Base-by-base conservation (phyloP, 2,888 invertebrate species). In the Beris morrisii region DNA sequence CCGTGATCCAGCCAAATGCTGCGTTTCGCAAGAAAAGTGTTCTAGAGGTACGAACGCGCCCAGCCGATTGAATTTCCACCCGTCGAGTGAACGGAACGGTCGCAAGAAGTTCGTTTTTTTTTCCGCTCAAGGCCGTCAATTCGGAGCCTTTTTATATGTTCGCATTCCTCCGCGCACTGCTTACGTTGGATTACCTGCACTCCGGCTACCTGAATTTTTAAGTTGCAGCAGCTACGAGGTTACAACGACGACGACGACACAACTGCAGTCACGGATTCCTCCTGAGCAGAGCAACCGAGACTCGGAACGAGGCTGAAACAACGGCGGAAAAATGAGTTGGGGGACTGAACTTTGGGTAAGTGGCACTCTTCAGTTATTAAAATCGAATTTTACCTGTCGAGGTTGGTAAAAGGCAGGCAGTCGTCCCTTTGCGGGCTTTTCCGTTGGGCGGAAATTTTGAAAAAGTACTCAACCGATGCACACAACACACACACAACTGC, bases 321-420 rank as follows among this genome's bases (percentile, higher is more conserved):
- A 44, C 55, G 9, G 54, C 64, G 65, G 68, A 78, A 79, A 75
- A 73, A 78, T 79, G 79, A 78, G 77, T 78, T 79, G 79, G 79
- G 79, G 79, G 73, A 79, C 75, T 72, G 80, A 79, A 74, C 74
- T 79, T 75, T 79, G 79, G 79, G 79, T 79, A 72, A 79, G 79
- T 79, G 5, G 5, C 48, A 12, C 12, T 48, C 4, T 31, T 22
- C 44, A 15, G 31, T n/a, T 38, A 38, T 31, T 15, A n/a, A 6
- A 56, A 56, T 44, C 7, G 3, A 5, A 52, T 11, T 5, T 9
- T 11, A 11, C 28, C 22, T 22, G 11, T 52, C 52, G 4, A 3
- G 4, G 52, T 28, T 31, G 53, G n/a, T 3, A 31, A 31, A 46
- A 5, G 22, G 22, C 12, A 5, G 46, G n/a, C n/a, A 46, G 5